phyloP scores from a whole-genome alignment of 2,113 vertebrate genomes.

The Baryphthengus martii region DNA sequence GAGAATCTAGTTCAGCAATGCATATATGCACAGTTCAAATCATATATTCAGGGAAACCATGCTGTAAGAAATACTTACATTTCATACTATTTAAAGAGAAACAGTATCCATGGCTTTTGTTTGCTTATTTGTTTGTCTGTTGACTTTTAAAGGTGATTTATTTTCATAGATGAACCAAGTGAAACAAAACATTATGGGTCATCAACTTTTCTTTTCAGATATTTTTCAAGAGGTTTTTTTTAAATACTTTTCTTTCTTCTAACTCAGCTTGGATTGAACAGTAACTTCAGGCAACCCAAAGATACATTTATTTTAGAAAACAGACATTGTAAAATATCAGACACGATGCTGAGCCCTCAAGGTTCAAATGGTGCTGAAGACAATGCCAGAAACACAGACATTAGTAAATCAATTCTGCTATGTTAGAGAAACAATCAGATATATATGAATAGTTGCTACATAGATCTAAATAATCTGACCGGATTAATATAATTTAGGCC shows the following conservation, averaged over 20 bases:
- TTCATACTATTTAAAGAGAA: neutral
- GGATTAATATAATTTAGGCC: neutral
- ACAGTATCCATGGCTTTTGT: accelerated
- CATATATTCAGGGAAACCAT: neutral
- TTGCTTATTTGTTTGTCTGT: neutral
- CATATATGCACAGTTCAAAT: neutral
- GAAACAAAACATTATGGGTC: neutral
- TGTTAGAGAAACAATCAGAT: neutral
- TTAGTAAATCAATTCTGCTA: neutral
- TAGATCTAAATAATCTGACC: neutral
- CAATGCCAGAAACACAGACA: neutral
- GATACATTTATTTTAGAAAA: neutral
- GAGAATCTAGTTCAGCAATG: neutral
- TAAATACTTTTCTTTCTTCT: neutral
- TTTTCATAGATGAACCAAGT: neutral
- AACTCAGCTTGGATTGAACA: neutral
- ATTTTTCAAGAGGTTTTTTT: neutral
- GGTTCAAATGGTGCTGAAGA: neutral
- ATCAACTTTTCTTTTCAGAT: neutral
- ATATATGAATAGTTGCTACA: neutral
- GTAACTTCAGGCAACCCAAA: neutral
- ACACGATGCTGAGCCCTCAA: neutral
- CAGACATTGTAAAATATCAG: neutral
- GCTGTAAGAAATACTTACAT: neutral
- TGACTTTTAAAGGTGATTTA: neutral